Base-by-base conservation (phyloP, 2,888 invertebrate species). In the Andrena haemorrhoa region DNA sequence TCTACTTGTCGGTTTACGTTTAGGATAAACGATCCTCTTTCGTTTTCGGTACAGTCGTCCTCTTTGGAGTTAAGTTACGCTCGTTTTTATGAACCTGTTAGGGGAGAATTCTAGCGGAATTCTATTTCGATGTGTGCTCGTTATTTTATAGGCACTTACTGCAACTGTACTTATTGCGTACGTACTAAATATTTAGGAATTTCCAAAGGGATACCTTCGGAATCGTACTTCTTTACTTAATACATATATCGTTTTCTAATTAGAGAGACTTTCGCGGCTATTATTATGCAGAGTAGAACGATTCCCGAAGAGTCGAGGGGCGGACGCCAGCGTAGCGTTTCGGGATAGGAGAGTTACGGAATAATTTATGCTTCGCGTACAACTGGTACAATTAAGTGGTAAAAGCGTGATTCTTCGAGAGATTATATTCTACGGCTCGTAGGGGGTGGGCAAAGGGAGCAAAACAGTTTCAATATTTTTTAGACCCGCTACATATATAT, bases 381-480 rank as follows among this genome's bases (percentile, higher is more conserved):
- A 58, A 75, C n/a, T 61, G 16, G 26, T 68, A 53, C 56, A 29
- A 35, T 75, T 72, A 70, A 61, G 12, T 29, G 64, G 33, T 33
- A 51, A 61, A 64, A 23, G 5, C 35, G 64, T 47, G n/a, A 68
- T 65, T 49, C n/a, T 29, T 7, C n/a, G 51, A 49, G 26, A 56
- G 63, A 20, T 56, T 53, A 56, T 26, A 56, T 20, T 53, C 35
- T 56, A 68, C 60, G 64, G 58, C 60, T 26, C 23, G 16, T 33
- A 64, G 26, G 10, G 7, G 35, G 12, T 47, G 35, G 31, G 16
- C 12, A 58, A 49, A 47, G 53, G 65, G 68, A 7, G 8, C 47
- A 66, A 76, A 74, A 71, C 75, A 82, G 77, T 85, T 85, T 85
- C 60, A 79, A 83, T 84, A 89, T 83, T 89, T 89, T 86, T 85